Evolutionary conservation across 37 sponge, comb jelly and placozoan genomes (phyloP).

Genomic region (Halichondria panicea): DNA sequence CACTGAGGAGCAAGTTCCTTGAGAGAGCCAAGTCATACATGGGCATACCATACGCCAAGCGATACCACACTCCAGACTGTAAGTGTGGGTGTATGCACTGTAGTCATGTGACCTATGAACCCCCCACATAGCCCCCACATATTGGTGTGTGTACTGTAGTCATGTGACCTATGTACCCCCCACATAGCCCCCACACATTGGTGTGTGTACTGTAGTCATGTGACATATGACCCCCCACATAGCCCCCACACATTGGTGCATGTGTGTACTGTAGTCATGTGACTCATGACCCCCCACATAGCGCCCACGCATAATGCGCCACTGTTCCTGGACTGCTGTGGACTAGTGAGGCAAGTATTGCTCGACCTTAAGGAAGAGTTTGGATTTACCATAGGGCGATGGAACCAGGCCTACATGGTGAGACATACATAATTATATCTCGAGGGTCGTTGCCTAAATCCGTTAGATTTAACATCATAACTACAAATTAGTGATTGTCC

Average conservation of each 20-base stretch:
- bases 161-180: neutral
- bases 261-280: neutral
- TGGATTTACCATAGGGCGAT: constrained; percentile 74
- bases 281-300: neutral
- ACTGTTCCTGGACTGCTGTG: constrained; percentile 89
- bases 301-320: constrained; percentile 60
- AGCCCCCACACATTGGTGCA: too few species aligned
- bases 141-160: neutral
- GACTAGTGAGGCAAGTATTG: constrained; percentile 66
- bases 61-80: constrained; percentile 75
- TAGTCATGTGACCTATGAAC: neutral
- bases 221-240: neutral
- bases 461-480: too few species aligned
- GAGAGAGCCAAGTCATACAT: constrained; percentile 54
- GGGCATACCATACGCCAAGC: constrained; percentile 77
- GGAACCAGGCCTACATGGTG: constrained; percentile 85
- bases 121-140: constrained; percentile 50
- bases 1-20: constrained; percentile 59
- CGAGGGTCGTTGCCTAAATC: too few species aligned
- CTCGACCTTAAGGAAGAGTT: constrained; percentile 71
- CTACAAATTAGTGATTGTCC: too few species aligned
- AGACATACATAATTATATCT: neutral
- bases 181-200: too few species aligned
- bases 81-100: neutral
- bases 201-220: neutral